Evolutionary conservation across 37 sponge, comb jelly and placozoan genomes (phyloP).

Genomic region (Bolinopsis microptera): DNA sequence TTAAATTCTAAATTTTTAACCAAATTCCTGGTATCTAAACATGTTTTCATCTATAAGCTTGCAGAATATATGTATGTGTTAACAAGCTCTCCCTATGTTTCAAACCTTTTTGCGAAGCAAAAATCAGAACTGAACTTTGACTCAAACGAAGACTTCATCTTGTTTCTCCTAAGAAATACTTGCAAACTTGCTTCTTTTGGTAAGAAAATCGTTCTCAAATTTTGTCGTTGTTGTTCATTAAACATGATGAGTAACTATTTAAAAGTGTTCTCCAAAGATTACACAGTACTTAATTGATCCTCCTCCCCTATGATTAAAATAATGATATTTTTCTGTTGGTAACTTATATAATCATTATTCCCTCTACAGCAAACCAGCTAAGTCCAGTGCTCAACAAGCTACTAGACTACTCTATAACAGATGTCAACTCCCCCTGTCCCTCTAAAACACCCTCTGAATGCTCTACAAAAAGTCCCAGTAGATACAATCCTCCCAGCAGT

Average conservation of each 20-base stretch:
- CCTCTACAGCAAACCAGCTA: background rate
- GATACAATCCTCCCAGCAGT: background rate
- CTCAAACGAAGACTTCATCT: constrained; percentile 44
- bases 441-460: background rate
- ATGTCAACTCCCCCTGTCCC: background rate
- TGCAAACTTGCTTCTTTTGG: background rate
- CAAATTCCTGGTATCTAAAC: too few relatives aligned
- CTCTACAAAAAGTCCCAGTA: background rate
- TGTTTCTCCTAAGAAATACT: constrained; percentile 38
- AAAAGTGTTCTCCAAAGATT: too few relatives aligned
- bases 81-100: constrained; percentile 15
- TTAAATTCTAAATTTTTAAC: too few relatives aligned
- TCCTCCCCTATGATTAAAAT: too few relatives aligned
- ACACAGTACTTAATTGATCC: too few relatives aligned
- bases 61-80: constrained; percentile 47
- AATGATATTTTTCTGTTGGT: too few relatives aligned
- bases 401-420: background rate
- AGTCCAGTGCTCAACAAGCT: background rate
- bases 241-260: too few relatives aligned
- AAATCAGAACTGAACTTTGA: constrained; percentile 44
- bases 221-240: too few relatives aligned
- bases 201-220: too few relatives aligned
- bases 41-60: too few relatives aligned
- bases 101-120: constrained; percentile 6
- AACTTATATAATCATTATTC: too few relatives aligned